Percentiles rank a stretch among this genome's conserved stretches.
These are phyloP conservation scores for Stylophora pistillata DNA, from an alignment of 64 coral and sea anemone species.

Conservation along the genomic window DNA sequence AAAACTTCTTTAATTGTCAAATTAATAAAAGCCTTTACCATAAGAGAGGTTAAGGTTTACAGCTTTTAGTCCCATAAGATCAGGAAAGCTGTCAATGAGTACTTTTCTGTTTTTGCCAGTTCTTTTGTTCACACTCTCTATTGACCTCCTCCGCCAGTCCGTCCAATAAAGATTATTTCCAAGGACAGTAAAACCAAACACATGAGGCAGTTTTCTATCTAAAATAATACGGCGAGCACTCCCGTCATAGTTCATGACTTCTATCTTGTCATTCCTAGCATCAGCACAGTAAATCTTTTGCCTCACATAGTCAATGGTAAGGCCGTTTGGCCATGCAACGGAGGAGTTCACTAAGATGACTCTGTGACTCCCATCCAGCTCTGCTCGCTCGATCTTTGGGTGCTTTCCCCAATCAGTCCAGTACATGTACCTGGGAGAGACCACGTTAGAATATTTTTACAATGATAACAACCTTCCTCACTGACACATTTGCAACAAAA, in stretches of 20 bases:
- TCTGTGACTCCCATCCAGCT: conserved; percentile 61
- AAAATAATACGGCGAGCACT: conserved; percentile 29
- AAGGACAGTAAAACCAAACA: conserved; percentile 55
- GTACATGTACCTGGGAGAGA: conserved; percentile 61
- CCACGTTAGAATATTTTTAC: neutral
- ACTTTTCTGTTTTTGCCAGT: conserved; percentile 5
- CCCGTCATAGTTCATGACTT: conserved; percentile 43
- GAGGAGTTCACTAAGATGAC: conserved; percentile 48
- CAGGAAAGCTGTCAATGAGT: conserved; percentile 7
- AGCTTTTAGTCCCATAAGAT: conserved; percentile 36
- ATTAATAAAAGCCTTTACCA: neutral
- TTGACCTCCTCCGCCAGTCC: conserved; percentile 30
- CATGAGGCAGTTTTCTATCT: conserved; percentile 8
- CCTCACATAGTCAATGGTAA: conserved; percentile 22
- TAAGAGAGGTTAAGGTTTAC: conserved; percentile 17
- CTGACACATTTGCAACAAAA: no score
- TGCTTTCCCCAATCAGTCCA: conserved; percentile 77
- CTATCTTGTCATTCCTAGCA: conserved; percentile 63
- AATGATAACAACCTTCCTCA: neutral
- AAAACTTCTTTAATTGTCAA: neutral
- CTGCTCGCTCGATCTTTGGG: conserved; percentile 68
- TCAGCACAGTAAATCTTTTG: conserved; percentile 67
- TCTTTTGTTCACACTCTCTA: conserved; percentile 34
- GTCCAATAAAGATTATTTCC: conserved; percentile 51
- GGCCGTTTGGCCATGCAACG: conserved; percentile 57